A percentile compares a stretch with the other conserved stretches of the same genome.
phyloP scores from a whole-genome alignment of 2,113 vertebrate species.

The Ramphastos sulfuratus region DNA sequence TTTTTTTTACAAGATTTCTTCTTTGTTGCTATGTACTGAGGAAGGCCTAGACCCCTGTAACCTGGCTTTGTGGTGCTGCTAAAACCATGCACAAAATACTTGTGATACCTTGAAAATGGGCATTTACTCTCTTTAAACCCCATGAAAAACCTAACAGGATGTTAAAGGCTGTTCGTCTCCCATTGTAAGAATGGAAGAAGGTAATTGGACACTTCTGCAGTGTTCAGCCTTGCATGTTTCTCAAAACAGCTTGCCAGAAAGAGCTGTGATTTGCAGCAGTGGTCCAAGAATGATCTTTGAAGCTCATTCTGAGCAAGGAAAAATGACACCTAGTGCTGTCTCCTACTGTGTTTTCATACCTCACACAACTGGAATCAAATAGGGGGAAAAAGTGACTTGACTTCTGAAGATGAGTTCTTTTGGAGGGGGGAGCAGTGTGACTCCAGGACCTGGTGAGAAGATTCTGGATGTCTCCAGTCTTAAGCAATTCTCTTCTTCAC shows the following conservation, averaged over 20 bases:
- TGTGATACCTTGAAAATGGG: not conserved
- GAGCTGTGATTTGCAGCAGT: not conserved
- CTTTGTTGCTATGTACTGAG: not conserved
- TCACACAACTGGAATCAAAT: not conserved
- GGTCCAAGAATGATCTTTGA: not conserved
- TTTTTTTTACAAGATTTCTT: not conserved
- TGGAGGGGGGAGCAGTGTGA: not conserved
- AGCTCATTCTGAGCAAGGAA: not conserved
- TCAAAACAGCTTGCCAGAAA: not conserved
- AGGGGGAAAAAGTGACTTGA: not conserved
- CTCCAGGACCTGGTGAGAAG: not conserved
- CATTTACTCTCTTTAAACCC: not conserved
- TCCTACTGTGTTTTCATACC: not conserved
- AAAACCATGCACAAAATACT: not conserved
- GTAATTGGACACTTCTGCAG: not conserved
- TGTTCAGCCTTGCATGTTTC: not conserved
- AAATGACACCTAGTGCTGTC: not conserved
- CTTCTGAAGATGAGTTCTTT: not conserved
- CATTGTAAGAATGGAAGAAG: not conserved
- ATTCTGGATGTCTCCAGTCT: not conserved
- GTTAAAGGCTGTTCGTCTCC: not conserved
- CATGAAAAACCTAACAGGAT: not conserved
- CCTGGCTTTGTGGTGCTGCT: not conserved
- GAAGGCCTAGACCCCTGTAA: not conserved
- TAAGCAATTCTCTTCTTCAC: not conserved